phyloP scores from a whole-genome alignment of 2,888 invertebrate genomes.

The Zhengitettix transpicula region DNA sequence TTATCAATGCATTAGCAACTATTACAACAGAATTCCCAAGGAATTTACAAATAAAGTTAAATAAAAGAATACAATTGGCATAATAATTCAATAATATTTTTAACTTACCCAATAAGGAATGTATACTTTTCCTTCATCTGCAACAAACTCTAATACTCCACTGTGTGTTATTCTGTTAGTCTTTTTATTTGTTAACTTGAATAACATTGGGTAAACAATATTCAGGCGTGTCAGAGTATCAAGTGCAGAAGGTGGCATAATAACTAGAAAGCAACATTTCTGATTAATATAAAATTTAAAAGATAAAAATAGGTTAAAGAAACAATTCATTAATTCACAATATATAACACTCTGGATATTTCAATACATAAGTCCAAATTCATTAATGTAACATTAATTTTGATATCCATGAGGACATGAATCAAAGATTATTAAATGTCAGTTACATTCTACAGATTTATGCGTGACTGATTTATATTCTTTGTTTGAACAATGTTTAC shows the following conservation, averaged over 20 bases:
- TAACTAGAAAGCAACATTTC: slow-evolving; percentile 40
- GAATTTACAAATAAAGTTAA: no score
- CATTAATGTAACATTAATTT: no score
- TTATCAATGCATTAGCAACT: no score
- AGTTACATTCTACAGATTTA: no score
- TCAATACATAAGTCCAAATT: no score
- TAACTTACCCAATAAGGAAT: slow-evolving; percentile 86
- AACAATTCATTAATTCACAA: neutral
- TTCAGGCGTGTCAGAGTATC: slow-evolving; percentile 84
- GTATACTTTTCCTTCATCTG: slow-evolving; percentile 95
- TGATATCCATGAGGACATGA: no score
- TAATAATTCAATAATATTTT: neutral
- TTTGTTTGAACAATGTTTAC: no score
- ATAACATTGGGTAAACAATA: slow-evolving; percentile 97
- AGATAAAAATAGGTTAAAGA: neutral
- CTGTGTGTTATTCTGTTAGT: slow-evolving; percentile 79
- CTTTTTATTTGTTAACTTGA: slow-evolving; percentile 80
- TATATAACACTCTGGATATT: no score
- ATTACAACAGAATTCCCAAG: no score
- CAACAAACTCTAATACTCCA: slow-evolving; percentile 94
- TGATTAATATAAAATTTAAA: slow-evolving; percentile 21
- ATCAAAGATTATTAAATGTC: no score
- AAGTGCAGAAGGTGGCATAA: slow-evolving; percentile 93
- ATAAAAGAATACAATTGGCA: no score
- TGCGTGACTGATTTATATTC: no score